Conservation (phyloP, 2,113 vertebrate genomes). For the Perognathus longimembris region DNA sequence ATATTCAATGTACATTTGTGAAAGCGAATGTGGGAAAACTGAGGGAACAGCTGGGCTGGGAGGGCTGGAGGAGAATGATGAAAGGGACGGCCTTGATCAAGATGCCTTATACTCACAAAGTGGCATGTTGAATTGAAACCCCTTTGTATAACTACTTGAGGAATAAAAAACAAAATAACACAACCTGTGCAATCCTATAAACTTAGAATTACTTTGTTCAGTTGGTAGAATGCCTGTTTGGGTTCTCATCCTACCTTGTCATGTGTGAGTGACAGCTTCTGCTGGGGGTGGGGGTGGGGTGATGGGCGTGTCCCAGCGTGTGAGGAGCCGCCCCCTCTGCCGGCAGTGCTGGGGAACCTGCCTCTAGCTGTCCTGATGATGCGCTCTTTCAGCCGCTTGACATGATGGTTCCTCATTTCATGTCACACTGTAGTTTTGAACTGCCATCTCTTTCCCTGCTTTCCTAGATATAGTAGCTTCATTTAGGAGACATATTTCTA, state of each 20-base stretch:
- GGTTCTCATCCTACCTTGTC: neutral
- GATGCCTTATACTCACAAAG: no score
- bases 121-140: no score
- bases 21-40: no score
- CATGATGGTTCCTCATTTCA: neutral
- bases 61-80: no score
- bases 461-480: conserved; percentile 7
- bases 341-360: neutral
- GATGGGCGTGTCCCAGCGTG: neutral
- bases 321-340: neutral
- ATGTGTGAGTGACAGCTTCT: neutral
- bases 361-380: neutral
- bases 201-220: neutral
- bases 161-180: no score
- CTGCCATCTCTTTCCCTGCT: neutral
- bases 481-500: conserved; percentile 47
- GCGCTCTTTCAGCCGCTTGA: neutral
- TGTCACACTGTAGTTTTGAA: neutral
- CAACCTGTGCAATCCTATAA: neutral
- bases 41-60: no score
- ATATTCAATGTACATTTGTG: no score
- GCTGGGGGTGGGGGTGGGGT: no score
- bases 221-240: no score
- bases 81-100: no score
- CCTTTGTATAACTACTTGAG: no score